Percentiles rank a stretch among this genome's conserved stretches.
Evolutionary conservation across 2,888 invertebrate genomes (phyloP).

Genomic region (Apotomis betuletana): DNA sequence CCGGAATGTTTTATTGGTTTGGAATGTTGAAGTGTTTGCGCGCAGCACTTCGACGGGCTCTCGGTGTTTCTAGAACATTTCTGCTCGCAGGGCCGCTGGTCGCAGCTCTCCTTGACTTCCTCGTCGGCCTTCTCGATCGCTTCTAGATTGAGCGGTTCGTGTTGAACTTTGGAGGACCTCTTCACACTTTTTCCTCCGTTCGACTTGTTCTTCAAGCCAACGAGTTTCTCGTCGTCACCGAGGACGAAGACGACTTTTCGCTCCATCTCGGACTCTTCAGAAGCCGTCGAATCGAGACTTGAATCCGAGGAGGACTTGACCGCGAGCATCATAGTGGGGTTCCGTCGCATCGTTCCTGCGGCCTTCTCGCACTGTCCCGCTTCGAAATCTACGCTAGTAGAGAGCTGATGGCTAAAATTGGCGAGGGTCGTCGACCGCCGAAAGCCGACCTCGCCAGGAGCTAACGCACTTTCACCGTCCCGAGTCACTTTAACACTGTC

Average conservation of each 20-base stretch:
- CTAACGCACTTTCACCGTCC: constrained; percentile 64
- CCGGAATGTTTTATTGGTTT: constrained; percentile 86
- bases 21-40: constrained; percentile 82
- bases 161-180: constrained; percentile 66
- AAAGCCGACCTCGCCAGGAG: constrained; percentile 63
- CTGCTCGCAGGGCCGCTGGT: constrained; percentile 44
- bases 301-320: constrained; percentile 66
- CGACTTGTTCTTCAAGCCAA: constrained; percentile 85
- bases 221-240: constrained; percentile 87
- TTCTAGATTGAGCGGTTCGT: constrained; percentile 57
- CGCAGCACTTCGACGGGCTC: constrained; percentile 76
- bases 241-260: constrained; percentile 87
- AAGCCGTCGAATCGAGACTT: constrained; percentile 65
- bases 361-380: constrained; percentile 50
- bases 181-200: constrained; percentile 72
- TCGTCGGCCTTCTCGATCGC: constrained; percentile 50
- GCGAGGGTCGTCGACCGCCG: constrained; percentile 69
- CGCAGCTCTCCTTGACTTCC: constrained; percentile 58
- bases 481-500: constrained; percentile 56
- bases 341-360: constrained; percentile 58
- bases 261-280: constrained; percentile 63
- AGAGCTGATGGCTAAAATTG: constrained; percentile 70
- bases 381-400: constrained; percentile 61
- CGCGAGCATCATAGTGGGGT: constrained; percentile 64
- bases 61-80: constrained; percentile 54